Conservation (phyloP, 2,797 vertebrate genomes). For the Rhinatrema bivittatum region DNA sequence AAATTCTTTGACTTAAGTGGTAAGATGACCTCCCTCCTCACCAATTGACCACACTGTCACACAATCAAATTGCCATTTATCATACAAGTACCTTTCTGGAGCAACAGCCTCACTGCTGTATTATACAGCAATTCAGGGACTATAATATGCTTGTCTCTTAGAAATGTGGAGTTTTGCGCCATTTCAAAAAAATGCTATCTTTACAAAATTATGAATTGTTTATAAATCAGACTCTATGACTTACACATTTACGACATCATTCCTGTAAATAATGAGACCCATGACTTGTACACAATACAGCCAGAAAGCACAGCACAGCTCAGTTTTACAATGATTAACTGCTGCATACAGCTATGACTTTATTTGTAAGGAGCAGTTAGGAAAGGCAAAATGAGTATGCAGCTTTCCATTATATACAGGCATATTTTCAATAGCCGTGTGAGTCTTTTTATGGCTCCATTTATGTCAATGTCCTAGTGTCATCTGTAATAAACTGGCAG, state of each 20-base stretch:
- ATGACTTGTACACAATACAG: constrained; percentile 68
- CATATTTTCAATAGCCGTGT: constrained; percentile 78
- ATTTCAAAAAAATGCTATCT: constrained; percentile 30
- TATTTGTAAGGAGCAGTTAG: constrained; percentile 79
- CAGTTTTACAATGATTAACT: constrained; percentile 78
- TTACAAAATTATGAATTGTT: constrained; percentile 65
- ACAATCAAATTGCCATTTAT: constrained; percentile 9
- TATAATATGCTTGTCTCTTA: background rate
- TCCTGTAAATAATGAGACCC: constrained; percentile 74
- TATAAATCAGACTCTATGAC: constrained; percentile 68
- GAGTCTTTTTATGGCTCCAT: constrained; percentile 82
- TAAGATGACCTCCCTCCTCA: background rate
- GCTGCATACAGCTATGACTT: constrained; percentile 70
- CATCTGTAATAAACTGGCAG: constrained; percentile 86
- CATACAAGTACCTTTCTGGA: constrained; percentile 12
- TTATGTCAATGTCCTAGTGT: constrained; percentile 86
- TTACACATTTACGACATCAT: constrained; percentile 66
- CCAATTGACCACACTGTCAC: background rate
- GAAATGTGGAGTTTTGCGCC: constrained; percentile 26
- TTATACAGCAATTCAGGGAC: background rate
- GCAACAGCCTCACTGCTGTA: background rate
- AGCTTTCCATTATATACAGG: constrained; percentile 77
- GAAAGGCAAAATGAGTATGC: constrained; percentile 74
- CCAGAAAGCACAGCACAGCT: constrained; percentile 69
- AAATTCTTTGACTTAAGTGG: background rate